These are phyloP conservation scores for Allobates femoralis DNA, from an alignment of 2,797 vertebrate species.

Conservation along the genomic window DNA sequence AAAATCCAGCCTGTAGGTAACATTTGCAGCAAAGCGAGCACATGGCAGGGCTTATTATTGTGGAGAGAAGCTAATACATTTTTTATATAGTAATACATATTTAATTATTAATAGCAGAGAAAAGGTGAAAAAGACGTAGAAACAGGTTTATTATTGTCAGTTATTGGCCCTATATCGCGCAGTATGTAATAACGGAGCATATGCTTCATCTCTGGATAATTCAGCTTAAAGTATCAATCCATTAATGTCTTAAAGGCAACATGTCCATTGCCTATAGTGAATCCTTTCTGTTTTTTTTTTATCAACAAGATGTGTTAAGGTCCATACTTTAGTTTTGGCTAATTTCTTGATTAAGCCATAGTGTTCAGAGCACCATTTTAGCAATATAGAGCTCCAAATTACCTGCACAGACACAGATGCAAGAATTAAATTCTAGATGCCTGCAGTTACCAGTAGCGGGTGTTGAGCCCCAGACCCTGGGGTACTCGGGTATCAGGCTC, in stretches of 20 bases:
- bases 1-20: conserved; percentile 5
- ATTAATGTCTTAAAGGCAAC: neutral
- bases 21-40: neutral
- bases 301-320: neutral
- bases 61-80: neutral
- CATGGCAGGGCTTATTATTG: neutral
- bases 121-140: neutral
- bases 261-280: neutral
- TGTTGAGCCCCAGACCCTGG: too few species aligned
- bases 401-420: too few species aligned
- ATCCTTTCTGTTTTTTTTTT: too few species aligned
- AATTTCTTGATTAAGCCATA: neutral
- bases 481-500: too few species aligned
- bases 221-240: neutral
- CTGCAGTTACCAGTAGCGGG: too few species aligned
- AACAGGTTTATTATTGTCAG: neutral
- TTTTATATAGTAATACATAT: neutral
- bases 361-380: too few species aligned
- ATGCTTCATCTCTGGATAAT: neutral
- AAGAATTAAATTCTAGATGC: too few species aligned
- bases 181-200: neutral
- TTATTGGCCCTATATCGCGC: neutral
- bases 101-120: neutral
- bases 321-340: neutral
- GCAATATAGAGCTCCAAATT: too few species aligned